A percentile compares a stretch with the other conserved stretches of the same genome.
phyloP scores from a whole-genome alignment of 2,888 invertebrate genomes.

The Lacanobia oleracea region DNA sequence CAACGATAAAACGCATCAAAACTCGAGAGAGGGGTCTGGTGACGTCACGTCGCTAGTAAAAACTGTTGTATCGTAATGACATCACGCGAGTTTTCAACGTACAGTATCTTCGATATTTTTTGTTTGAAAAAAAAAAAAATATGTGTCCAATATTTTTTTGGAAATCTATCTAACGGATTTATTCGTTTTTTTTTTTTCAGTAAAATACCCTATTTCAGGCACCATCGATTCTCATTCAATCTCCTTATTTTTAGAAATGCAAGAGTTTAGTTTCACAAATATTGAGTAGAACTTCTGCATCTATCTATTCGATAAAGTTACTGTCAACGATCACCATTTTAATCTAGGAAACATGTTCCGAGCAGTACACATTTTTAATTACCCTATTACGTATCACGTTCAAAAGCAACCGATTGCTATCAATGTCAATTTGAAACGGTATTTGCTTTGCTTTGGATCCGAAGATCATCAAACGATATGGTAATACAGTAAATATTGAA shows the following conservation, averaged over 20 bases:
- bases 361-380: constrained; percentile 63
- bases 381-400: constrained; percentile 55
- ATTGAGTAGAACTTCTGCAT: constrained; percentile 30
- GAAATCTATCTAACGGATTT: too few relatives aligned
- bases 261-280: not conserved
- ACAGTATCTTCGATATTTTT: too few relatives aligned
- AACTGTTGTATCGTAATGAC: too few relatives aligned
- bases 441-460: constrained; percentile 25
- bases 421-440: constrained; percentile 28
- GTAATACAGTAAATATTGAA: constrained; percentile 46
- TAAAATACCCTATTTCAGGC: too few relatives aligned
- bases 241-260: not conserved
- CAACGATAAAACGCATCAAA: too few relatives aligned
- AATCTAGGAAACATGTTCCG: constrained; percentile 63
- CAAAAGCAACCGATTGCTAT: constrained; percentile 48
- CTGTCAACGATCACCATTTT: constrained; percentile 67
- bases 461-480: constrained; percentile 23
- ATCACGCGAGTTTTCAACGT: too few relatives aligned
- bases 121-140: too few relatives aligned
- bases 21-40: too few relatives aligned
- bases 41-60: too few relatives aligned
- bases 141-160: too few relatives aligned
- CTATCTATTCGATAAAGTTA: not conserved
- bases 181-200: too few relatives aligned
- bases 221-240: not conserved